These are phyloP conservation scores for Cepaea hortensis DNA, from an alignment of 2,888 invertebrate genomes.

Conservation along the genomic window DNA sequence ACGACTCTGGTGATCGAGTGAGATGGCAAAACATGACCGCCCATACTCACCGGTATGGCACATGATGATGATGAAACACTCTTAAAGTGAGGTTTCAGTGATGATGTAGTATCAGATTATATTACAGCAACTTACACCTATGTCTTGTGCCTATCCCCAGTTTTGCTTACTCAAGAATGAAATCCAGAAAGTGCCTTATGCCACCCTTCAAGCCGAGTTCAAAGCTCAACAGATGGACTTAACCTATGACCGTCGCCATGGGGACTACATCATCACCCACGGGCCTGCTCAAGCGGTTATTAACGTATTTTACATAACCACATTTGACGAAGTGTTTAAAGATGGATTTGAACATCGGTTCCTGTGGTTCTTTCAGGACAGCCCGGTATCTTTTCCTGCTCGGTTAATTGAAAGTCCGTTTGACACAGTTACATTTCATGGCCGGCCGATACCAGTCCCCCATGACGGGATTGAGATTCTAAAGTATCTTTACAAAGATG, in stretches of 20 bases:
- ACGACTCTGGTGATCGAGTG: too few species aligned
- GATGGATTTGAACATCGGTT: slow-evolving; percentile 80
- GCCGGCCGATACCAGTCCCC: slow-evolving; percentile 77
- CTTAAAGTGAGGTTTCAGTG: too few species aligned
- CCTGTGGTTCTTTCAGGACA: slow-evolving; percentile 76
- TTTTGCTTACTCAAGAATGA: slow-evolving; percentile 41
- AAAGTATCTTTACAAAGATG: slow-evolving; percentile 80
- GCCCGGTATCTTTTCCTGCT: slow-evolving; percentile 79
- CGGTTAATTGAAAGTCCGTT: slow-evolving; percentile 78
- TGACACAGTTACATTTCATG: slow-evolving; percentile 75
- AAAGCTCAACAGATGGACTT: slow-evolving; percentile 70
- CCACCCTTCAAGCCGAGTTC: background rate
- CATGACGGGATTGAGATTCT: slow-evolving; percentile 80
- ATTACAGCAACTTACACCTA: background rate
- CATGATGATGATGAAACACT: too few species aligned
- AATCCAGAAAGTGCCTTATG: slow-evolving; percentile 21
- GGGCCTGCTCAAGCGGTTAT: slow-evolving; percentile 75
- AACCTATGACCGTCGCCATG: slow-evolving; percentile 78
- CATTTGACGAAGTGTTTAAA: slow-evolving; percentile 73
- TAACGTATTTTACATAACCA: slow-evolving; percentile 75
- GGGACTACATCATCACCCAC: slow-evolving; percentile 77
- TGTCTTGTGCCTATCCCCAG: slow-evolving; percentile 21
- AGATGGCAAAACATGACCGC: too few species aligned
- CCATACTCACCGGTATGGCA: too few species aligned
- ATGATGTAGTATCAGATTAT: too few species aligned